Evolutionary conservation across 2,113 vertebrate species (phyloP), one percentile per base, ranked within the genome.

Genomic region (Raja brachyura): DNA sequence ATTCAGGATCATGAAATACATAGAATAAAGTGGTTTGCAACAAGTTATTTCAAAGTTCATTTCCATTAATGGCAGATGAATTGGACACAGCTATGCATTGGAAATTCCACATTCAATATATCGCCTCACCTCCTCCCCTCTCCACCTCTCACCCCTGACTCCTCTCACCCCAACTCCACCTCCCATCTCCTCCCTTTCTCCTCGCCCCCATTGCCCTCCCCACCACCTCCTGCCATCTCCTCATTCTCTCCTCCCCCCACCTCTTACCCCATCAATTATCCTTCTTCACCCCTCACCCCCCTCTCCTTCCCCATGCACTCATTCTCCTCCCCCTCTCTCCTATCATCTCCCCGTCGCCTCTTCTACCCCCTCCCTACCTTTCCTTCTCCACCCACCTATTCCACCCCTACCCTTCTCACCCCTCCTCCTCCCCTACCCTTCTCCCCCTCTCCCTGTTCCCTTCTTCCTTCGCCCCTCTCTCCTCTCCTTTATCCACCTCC

Each of bases 341-440:
- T 33, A 13, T 39, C 61, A 68, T 59, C 88, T 10, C 66, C 20
- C 74, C 39, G 25, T 77, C 74, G 75, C 93, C 86, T 59, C 93
- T 93, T 93, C 63, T 79, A 93, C 93, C 93, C 83, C 88, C 93
- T 94, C 92, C 31, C 11, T n/a, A 5, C 31, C 9, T 14, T 39
- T 31, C 16, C 31, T 14, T n/a, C 14, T 14, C 14, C 77, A 4
- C 31, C 14, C 11, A 10, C 31, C 33, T 14, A 5, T 31, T 39
- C 77, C 16, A 13, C 16, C 13, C 5, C 31, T 5, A 11, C 3
- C 13, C 10, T 4, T 11, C 28, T 9, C 28, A 5, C 28, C 75
- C n/a, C 10, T 13, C 76, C 3, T 31, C 31, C 33, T 4, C 31
- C 31, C 3, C 14, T 14, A 13, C 77, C 11, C 2, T 4, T 31